These are phyloP conservation scores for Metaphire vulgaris DNA, from an alignment of 1,140 invertebrate genomes.

Conservation along the genomic window DNA sequence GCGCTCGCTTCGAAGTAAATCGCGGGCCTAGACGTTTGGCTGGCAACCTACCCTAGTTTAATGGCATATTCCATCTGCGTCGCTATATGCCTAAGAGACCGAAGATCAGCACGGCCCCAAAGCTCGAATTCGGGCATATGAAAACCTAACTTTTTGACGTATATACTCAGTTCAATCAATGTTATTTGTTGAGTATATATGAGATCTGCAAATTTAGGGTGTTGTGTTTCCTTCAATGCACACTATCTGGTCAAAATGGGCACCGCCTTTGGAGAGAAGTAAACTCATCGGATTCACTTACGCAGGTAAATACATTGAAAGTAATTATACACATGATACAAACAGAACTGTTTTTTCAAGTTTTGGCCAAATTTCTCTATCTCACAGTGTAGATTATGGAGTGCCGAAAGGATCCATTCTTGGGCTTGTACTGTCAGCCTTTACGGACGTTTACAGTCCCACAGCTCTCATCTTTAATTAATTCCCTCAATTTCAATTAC, in stretches of 20 bases:
- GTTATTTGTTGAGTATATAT: not conserved
- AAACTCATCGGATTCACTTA: conserved; percentile 48
- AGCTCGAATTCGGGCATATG: too few species aligned
- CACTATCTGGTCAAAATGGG: conserved; percentile 58
- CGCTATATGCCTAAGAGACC: too few species aligned
- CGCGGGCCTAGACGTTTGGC: too few species aligned
- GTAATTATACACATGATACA: not conserved
- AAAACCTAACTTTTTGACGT: too few species aligned
- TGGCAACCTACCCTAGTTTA: too few species aligned
- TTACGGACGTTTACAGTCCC: not conserved
- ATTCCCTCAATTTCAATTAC: too few species aligned
- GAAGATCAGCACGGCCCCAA: too few species aligned
- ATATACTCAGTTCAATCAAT: too few species aligned
- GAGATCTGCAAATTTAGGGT: conserved; percentile 59
- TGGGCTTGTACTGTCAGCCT: not conserved
- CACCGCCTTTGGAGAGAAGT: conserved; percentile 47
- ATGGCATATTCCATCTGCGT: too few species aligned
- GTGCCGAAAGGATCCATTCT: not conserved
- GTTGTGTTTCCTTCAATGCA: conserved; percentile 84
- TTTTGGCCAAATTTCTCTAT: not conserved
- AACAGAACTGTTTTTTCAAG: not conserved
- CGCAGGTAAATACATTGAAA: conserved; percentile 36
- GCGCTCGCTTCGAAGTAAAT: too few species aligned
- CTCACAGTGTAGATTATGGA: not conserved
- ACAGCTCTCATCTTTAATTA: not conserved